These are phyloP conservation scores for Talpa occidentalis DNA, from an alignment of 2,113 vertebrate genomes.

Conservation along the genomic window DNA sequence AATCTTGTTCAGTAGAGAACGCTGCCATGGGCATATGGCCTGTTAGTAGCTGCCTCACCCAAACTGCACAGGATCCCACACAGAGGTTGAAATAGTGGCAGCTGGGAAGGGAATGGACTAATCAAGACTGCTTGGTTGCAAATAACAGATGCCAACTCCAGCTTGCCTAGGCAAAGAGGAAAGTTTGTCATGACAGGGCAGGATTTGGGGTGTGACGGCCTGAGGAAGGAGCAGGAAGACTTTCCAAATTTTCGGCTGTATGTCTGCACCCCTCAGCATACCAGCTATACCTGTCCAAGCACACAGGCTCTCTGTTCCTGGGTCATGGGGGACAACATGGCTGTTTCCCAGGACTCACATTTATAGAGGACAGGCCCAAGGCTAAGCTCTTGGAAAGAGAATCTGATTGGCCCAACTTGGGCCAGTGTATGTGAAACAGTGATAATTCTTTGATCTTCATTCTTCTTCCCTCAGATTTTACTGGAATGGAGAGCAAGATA, in stretches of 20 bases:
- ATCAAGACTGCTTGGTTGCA: background rate
- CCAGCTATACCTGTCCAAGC: background rate
- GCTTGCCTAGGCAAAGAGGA: background rate
- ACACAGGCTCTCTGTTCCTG: background rate
- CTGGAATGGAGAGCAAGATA: background rate
- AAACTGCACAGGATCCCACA: background rate
- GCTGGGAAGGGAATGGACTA: background rate
- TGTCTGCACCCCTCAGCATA: background rate
- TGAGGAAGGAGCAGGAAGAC: background rate
- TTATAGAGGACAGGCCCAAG: background rate
- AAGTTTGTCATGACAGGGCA: background rate
- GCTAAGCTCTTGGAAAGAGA: background rate
- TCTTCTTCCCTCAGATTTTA: background rate
- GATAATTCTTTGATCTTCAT: background rate
- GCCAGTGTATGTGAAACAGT: too few relatives aligned
- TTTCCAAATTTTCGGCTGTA: background rate
- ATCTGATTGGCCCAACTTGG: background rate
- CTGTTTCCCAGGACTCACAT: background rate
- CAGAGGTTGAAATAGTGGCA: background rate
- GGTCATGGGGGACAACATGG: accelerated
- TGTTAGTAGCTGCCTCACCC: background rate
- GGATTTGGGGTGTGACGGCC: background rate
- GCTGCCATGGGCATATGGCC: background rate
- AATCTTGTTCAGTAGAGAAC: background rate
- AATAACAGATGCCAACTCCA: background rate